phyloP scores from a whole-genome alignment of 1,140 invertebrate genomes.

The Drosophila parabipectinata region DNA sequence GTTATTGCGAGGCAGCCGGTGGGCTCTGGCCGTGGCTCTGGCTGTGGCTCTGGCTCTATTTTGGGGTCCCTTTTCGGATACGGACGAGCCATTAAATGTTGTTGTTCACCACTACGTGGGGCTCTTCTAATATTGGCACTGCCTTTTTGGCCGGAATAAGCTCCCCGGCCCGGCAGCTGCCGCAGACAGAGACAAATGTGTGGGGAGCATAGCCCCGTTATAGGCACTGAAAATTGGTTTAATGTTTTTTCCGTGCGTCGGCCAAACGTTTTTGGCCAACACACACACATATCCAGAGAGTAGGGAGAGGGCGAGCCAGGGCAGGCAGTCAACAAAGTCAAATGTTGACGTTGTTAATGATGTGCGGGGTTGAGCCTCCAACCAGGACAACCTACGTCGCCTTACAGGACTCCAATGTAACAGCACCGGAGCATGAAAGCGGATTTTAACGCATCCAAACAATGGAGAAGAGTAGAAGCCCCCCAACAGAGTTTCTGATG shows the following conservation, averaged over 20 bases:
- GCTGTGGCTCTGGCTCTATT: not conserved
- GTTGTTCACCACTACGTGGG: conserved; percentile 21
- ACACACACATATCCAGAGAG: conserved; percentile 9
- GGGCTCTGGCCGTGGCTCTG: not conserved
- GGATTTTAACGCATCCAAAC: conserved; percentile 55
- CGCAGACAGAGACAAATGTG: conserved; percentile 77
- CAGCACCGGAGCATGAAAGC: conserved; percentile 48
- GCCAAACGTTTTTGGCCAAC: conserved; percentile 57
- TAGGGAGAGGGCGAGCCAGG: not conserved
- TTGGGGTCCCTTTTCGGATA: conserved; percentile 22
- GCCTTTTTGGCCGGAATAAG: conserved; percentile 31
- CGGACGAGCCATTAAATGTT: conserved; percentile 47
- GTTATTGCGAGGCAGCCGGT: conserved; percentile 52
- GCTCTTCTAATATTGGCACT: conserved; percentile 47
- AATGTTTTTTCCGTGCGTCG: conserved; percentile 67
- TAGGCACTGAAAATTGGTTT: conserved; percentile 75
- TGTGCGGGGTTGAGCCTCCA: conserved; percentile 47
- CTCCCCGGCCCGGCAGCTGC: conserved; percentile 45
- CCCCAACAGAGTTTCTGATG: conserved; percentile 6
- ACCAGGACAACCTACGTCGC: not conserved
- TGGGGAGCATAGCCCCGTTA: conserved; percentile 32
- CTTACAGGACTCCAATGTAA: conserved; percentile 13
- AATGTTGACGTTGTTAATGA: conserved; percentile 80
- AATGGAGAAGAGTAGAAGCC: conserved; percentile 4
- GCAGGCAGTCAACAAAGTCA: conserved; percentile 73